Base-by-base conservation (phyloP, 2,888 invertebrate species). In the Parnassius glacialis region DNA sequence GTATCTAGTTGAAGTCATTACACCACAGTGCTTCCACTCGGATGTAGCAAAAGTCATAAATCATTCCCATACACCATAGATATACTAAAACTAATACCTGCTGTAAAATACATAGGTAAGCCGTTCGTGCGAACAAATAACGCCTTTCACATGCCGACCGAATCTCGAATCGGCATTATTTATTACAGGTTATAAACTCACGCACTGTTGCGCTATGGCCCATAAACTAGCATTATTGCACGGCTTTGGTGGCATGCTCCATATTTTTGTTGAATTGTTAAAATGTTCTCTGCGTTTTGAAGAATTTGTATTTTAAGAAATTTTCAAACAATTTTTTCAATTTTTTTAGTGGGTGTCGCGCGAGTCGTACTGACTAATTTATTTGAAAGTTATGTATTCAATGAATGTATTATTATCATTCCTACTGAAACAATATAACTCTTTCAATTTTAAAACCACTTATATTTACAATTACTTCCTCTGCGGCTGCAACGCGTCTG, bases 91-190 rank as follows among this genome's bases (percentile, higher is more conserved):
- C 57, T 59, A 59, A 59, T 52, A 53, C 45, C 34, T 48, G 52
- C 53, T 58, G 59, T 63, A 56, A 55, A 67, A 65, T 67, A 58
- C 61, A 64, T 64, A 61, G 65, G 61, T 65, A 63, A 66, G 68
- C 67, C 58, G 63, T 67, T 66, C 67, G 66, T 61, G 66, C 55
- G 54, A 67, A 72, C 71, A 72, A 71, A 71, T 72, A 68, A 67
- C 20, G 20, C 20, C 2, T 20, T 20, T 20, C 20, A 20, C 64
- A 65, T 67, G 66, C 64, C 66, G 67, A 64, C 69, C 67, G 65
- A 66, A 67, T 68, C 67, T 70, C 66, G 64, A 65, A 64, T 65
- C 65, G 61, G 61, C 61, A 69, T 71, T 66, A 69, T 72, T 68
- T 72, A 71, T 68, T 62, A 62, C 62, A 25, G 65, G 63, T 63